Conservation (phyloP, 2,797 vertebrate genomes). For the Acestrorhynchus altus region DNA sequence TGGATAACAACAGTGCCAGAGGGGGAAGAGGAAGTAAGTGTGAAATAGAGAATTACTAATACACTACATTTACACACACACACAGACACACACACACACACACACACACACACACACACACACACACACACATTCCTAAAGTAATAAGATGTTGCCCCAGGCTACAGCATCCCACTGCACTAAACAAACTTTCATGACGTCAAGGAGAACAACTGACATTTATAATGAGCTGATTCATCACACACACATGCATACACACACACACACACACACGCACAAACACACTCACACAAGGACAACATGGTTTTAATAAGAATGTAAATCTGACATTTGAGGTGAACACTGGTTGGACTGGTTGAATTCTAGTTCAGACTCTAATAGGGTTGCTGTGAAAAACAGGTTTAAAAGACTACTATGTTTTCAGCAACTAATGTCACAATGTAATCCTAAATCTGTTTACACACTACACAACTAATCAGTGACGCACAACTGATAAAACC, state of each 20-base stretch:
- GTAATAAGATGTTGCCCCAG: conserved; percentile 45
- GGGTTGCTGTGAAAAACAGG: too few relatives aligned
- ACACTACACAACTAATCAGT: too few relatives aligned
- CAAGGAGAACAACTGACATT: conserved; percentile 23
- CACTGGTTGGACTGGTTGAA: too few relatives aligned
- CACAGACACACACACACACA: too few relatives aligned
- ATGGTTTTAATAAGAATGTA: neutral
- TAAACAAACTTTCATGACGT: conserved; percentile 50
- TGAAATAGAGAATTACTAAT: conserved; percentile 24
- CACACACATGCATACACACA: conserved; percentile 35
- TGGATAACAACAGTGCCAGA: conserved; percentile 3
- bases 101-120: neutral
- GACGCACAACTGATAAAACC: too few relatives aligned
- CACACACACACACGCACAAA: conserved; percentile 7
- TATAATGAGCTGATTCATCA: conserved; percentile 43
- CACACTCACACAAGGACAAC: too few relatives aligned
- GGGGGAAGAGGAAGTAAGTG: neutral
- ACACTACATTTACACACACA: conserved; percentile 4
- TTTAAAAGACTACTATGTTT: too few relatives aligned
- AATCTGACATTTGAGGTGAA: too few relatives aligned
- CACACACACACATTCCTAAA: conserved; percentile 32
- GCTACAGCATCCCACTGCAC: conserved; percentile 48
- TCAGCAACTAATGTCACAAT: too few relatives aligned
- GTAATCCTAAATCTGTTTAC: too few relatives aligned
- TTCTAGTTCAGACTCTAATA: too few relatives aligned